Evolutionary conservation across 2,113 vertebrate genomes (phyloP).

Genomic region (Vulpes ferrilata): DNA sequence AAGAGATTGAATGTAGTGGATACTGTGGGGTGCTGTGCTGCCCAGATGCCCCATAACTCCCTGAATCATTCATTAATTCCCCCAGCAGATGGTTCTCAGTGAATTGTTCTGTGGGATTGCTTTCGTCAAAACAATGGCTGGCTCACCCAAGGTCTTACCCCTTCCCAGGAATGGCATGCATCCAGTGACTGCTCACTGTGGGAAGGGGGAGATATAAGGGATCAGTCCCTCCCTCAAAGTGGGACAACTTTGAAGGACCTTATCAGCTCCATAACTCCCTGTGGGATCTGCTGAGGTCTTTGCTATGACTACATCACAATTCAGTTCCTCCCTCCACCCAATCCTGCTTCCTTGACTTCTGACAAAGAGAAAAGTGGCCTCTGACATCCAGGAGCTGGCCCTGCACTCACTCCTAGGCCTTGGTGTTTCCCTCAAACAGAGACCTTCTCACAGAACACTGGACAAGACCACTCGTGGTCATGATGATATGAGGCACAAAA

Average conservation of each 20-base stretch:
- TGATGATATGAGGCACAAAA: neutral
- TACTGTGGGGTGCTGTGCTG: no score
- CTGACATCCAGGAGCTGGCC: neutral
- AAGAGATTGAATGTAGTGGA: neutral
- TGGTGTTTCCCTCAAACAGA: neutral
- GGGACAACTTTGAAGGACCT: neutral
- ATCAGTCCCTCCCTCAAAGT: neutral
- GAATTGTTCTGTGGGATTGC: neutral
- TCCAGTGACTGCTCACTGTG: neutral
- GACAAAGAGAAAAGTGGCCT: neutral
- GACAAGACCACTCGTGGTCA: neutral
- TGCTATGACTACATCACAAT: neutral
- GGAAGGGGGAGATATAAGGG: neutral
- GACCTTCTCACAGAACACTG: neutral
- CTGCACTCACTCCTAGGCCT: neutral
- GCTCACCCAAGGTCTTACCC: neutral
- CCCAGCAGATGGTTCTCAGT: neutral
- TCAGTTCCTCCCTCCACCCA: neutral
- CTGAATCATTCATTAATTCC: neutral
- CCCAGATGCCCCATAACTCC: neutral
- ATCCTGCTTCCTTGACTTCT: neutral
- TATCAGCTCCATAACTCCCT: neutral
- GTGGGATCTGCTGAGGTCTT: neutral
- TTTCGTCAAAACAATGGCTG: neutral
- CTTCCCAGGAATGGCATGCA: neutral